These are phyloP conservation scores for Cossypha polioptera DNA, from an alignment of 2,797 vertebrate genomes.

Conservation along the genomic window DNA sequence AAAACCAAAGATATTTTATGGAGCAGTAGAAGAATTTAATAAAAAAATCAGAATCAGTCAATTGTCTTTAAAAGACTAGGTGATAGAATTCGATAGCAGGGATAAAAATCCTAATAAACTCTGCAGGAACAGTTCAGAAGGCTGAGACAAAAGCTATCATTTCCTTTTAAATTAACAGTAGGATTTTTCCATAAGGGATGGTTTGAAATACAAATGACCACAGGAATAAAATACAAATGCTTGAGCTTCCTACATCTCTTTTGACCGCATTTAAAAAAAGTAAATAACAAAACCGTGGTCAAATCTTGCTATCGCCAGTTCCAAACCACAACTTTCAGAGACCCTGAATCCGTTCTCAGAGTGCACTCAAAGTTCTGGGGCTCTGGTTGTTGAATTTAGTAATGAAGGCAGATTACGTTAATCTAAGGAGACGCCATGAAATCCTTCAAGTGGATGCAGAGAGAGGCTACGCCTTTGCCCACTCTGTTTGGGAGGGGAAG, in stretches of 20 bases:
- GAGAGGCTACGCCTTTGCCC: not conserved
- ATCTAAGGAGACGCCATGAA: conserved; percentile 64
- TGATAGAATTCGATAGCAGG: not conserved
- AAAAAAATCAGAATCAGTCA: conserved; percentile 18
- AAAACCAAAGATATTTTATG: not conserved
- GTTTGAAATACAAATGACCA: not conserved
- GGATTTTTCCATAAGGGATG: not conserved
- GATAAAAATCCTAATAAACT: conserved; percentile 37
- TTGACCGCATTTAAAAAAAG: not conserved
- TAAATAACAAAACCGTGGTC: not conserved
- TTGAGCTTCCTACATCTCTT: not conserved
- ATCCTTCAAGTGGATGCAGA: conserved; percentile 13
- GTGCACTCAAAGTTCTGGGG: not conserved
- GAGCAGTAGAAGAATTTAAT: conserved; percentile 7
- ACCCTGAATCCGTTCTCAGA: not conserved
- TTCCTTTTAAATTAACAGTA: not conserved
- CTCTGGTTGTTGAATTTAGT: conserved; percentile 11
- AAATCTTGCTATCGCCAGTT: not conserved
- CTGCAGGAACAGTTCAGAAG: not conserved
- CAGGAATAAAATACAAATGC: not conserved
- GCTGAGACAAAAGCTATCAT: not conserved
- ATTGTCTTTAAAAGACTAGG: not conserved
- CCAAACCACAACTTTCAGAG: not conserved
- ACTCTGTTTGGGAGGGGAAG: conserved; percentile 31
- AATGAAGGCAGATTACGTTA: conserved; percentile 60